Conservation (phyloP, 2,797 vertebrate species). For the Clamator glandarius region DNA sequence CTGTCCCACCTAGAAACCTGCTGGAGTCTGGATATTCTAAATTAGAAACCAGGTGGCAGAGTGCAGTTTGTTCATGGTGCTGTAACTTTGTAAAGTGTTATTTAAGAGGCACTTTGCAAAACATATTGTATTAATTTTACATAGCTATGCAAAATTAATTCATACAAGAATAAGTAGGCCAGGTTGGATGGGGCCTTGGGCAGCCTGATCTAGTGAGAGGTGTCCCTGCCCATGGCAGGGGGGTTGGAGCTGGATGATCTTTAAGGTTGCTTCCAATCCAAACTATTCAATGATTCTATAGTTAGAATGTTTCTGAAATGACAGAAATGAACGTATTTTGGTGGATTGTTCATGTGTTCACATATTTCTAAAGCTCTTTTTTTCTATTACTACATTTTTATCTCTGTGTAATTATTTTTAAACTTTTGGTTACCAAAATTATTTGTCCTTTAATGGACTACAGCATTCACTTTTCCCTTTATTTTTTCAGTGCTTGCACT, state of each 20-base stretch:
- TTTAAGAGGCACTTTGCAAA: neutral
- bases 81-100: neutral
- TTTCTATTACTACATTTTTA: neutral
- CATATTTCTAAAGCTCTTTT: neutral
- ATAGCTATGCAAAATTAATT: neutral
- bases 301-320: neutral
- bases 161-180: neutral
- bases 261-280: no score
- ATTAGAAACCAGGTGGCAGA: neutral
- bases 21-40: neutral
- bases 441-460: neutral
- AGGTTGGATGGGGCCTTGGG: no score
- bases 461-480: neutral
- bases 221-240: no score
- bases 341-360: neutral
- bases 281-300: no score
- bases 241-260: no score
- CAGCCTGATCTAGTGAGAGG: no score
- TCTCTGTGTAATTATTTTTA: neutral
- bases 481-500: slow-evolving; percentile 86
- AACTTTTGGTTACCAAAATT: neutral
- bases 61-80: no score
- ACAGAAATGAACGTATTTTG: neutral
- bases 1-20: neutral
- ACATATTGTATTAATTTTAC: neutral